Percentiles rank a stretch among this genome's conserved stretches.
These are phyloP conservation scores for Falco concolor DNA, from an alignment of 2,797 vertebrate species.

Conservation along the genomic window DNA sequence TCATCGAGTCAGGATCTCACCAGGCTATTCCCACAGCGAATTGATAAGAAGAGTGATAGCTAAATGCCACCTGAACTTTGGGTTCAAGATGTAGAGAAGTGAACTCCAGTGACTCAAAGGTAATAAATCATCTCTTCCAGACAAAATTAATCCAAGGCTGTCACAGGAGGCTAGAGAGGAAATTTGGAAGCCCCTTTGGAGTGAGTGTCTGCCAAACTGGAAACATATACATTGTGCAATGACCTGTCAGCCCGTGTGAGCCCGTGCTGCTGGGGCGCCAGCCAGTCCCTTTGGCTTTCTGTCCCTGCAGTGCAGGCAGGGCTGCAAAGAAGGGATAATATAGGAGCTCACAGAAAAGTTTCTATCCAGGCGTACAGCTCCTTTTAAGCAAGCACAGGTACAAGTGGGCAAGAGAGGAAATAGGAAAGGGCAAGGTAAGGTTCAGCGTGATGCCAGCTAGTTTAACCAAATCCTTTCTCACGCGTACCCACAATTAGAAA, in stretches of 20 bases:
- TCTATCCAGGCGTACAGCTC: neutral
- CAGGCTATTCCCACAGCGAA: neutral
- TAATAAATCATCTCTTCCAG: conserved; percentile 28
- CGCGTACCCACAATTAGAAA: neutral
- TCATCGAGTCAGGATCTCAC: neutral
- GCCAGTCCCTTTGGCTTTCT: neutral
- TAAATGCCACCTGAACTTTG: conserved; percentile 25
- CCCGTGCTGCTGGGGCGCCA: neutral
- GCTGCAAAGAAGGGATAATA: neutral
- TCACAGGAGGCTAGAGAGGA: conserved; percentile 13
- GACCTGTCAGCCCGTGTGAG: neutral
- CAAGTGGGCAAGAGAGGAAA: neutral
- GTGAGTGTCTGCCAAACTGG: conserved; percentile 2
- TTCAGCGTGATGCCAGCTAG: neutral
- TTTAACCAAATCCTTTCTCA: neutral
- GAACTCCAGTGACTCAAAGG: conserved; percentile 18
- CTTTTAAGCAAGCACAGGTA: neutral
- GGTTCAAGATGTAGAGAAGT: conserved; percentile 12
- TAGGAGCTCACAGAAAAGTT: neutral
- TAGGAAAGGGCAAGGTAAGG: neutral
- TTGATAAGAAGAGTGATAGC: neutral
- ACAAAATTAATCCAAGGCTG: conserved; percentile 54
- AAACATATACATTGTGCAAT: neutral
- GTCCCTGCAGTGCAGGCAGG: neutral
- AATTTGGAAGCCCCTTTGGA: conserved; percentile 44